These are phyloP conservation scores for Rhynchotus rufescens DNA, from an alignment of 2,797 vertebrate genomes.

Conservation along the genomic window DNA sequence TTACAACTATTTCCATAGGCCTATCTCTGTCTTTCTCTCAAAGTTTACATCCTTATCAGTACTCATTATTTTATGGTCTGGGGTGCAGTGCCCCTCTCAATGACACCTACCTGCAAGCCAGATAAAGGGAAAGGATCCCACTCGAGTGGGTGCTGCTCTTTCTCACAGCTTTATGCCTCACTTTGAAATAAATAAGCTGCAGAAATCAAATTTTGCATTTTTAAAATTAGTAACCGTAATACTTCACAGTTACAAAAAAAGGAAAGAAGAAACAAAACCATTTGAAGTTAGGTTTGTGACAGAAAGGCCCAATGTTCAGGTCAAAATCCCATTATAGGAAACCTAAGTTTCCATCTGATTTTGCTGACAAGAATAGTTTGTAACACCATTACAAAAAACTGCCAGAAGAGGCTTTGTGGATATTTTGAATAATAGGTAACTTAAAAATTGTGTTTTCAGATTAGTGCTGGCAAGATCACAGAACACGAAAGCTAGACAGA, in stretches of 20 bases:
- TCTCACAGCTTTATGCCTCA: background rate
- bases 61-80: accelerated
- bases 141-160: background rate
- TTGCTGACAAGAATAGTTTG: background rate
- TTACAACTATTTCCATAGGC: background rate
- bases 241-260: background rate
- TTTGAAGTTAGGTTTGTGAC: background rate
- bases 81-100: background rate
- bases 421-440: background rate
- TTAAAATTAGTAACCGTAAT: background rate
- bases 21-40: background rate
- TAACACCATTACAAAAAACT: background rate
- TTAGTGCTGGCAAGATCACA: accelerated
- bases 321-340: background rate
- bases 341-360: background rate
- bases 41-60: background rate
- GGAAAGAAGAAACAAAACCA: background rate
- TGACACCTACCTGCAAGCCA: background rate
- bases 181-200: background rate
- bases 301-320: background rate
- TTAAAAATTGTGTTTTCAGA: background rate
- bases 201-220: background rate
- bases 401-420: background rate
- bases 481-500: background rate
- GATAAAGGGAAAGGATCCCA: background rate